Base-by-base conservation (phyloP, 2,113 vertebrate species). In the Aplodontia rufa region DNA sequence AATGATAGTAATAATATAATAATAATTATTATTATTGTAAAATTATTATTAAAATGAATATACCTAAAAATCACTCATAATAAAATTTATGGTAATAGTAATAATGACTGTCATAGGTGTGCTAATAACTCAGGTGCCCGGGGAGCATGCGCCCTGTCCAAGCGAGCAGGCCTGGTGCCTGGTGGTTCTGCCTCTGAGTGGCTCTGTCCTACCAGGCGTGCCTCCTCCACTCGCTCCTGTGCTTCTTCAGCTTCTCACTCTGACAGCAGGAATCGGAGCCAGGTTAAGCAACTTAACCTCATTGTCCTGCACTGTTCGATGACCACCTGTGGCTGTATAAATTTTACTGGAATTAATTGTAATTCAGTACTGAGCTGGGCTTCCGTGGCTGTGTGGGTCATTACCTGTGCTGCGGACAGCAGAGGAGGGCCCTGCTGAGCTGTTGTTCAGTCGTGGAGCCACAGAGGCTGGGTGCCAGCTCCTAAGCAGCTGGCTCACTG, bases 131-230 rank as follows among this genome's bases (percentile, higher is more conserved):
- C 58, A n/a, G 87, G 19, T 26, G 16, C 32, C 42, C 20, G 0
- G 32, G 24, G n/a, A 10, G 12, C 30, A 2, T 16, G 1, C 1
- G 3, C 12, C 17, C 3, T 8, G 8, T 26, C 13, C 45, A 19
- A 19, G 30, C 35, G 3, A 4, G 26, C 19, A 0, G 81, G 30
- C 12, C 8, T 6, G 0, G 4, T 2, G 37, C 30, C 40, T 30
- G 10, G 26, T 0, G 0, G 3, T n/a, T 3, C 37, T 26, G 0
- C 62, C 40, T 20, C n/a, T 7, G 5, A 5, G 24, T 14, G 14
- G 7, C 20, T n/a, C 10, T 30, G 1, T 12, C 6, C 20, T 32
- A n/a, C 47, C 8, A 3, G 0, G 58, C 3, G 0, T 6, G 6
- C 19, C 1, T n/a, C 24, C 40, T 45, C 51, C 66, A 9, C 6